Evolutionary conservation across 2,888 invertebrate species (phyloP).

Genomic region (Drosophila cognata): DNA sequence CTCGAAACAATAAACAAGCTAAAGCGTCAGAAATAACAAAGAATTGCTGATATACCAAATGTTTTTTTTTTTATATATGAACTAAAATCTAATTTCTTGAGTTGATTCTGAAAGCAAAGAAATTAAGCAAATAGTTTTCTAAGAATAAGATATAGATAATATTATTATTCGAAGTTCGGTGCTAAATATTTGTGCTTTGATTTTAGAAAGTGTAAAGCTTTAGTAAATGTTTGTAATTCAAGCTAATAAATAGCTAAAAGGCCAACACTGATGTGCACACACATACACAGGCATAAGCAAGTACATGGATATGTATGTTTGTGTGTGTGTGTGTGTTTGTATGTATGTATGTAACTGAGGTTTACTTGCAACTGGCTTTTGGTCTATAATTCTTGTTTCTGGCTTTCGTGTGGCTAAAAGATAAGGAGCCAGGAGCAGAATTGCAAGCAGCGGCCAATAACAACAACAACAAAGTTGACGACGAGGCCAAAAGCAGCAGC

Average conservation of each 20-base stretch:
- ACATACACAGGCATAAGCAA: conserved; percentile 21
- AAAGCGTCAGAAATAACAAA: not conserved
- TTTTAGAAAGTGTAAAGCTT: not conserved
- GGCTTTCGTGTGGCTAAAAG: conserved; percentile 69
- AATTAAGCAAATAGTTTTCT: not conserved
- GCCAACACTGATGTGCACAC: conserved; percentile 36
- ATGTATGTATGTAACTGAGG: conserved; percentile 34
- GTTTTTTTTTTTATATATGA: not conserved
- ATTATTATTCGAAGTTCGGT: not conserved
- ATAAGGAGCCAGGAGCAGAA: conserved; percentile 70
- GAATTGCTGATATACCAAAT: not conserved
- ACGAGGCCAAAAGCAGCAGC: conserved; percentile 3
- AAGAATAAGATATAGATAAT: not conserved
- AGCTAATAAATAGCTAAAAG: conserved; percentile 1
- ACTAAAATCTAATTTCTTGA: not conserved
- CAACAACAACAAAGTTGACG: not conserved
- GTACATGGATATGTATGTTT: conserved; percentile 3
- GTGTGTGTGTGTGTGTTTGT: not conserved
- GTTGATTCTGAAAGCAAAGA: not conserved
- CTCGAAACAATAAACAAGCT: conserved; percentile 2
- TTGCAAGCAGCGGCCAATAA: conserved; percentile 9
- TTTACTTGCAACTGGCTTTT: conserved; percentile 74
- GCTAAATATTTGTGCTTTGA: not conserved
- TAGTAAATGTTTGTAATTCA: not conserved
- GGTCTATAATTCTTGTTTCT: conserved; percentile 80